Base-by-base conservation (phyloP, 2,888 invertebrate species). In the Barypeithes pellucidus region DNA sequence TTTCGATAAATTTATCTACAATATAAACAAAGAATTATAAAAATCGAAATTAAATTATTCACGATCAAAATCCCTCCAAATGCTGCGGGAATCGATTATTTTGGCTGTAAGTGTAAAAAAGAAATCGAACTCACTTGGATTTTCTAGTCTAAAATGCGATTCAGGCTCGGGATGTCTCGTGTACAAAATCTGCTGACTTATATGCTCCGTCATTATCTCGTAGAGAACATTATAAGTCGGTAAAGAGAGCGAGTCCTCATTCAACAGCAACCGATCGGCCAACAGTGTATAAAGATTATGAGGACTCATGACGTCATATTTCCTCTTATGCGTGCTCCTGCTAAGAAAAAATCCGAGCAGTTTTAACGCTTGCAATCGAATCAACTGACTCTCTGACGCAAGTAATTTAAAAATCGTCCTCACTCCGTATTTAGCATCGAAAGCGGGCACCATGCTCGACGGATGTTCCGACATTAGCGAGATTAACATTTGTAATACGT, bases 281-380 rank as follows among this genome's bases (percentile, higher is more conserved):
- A 99, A 90, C 82, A 99, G 88, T 24, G 98, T 98, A 89, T 99
- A 99, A 83, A 99, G 89, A 89, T 99, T 99, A 88, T 97, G 95
- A 1, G 98, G 97, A 78, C 96, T 96, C 97, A 99, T 98, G 67
- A 98, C 97, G 88, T 99, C 99, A 88, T 98, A 98, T 88, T 99
- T 99, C 82, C 99, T 91, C 88, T 99, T 99, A 87, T 98, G 96
- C 78, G 99, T 99, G 86, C 98, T 98, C 79, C 99, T 91, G 84
- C 98, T 97, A 33, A 99, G 90, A 88, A 99, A 99, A 88, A 97
- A 99, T 73, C 99, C 99, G 50, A 99, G 89, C 52, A 99, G 89
- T 87, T 99, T 99, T 54, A 99, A 89, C 3, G 99, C 96, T 86
- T 98, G 98, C 74, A 99, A 90, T 79, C 99, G 90, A 82, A 99